Base-by-base conservation (phyloP, 2,888 invertebrate species). In the Caenorhabditis doughertyi region DNA sequence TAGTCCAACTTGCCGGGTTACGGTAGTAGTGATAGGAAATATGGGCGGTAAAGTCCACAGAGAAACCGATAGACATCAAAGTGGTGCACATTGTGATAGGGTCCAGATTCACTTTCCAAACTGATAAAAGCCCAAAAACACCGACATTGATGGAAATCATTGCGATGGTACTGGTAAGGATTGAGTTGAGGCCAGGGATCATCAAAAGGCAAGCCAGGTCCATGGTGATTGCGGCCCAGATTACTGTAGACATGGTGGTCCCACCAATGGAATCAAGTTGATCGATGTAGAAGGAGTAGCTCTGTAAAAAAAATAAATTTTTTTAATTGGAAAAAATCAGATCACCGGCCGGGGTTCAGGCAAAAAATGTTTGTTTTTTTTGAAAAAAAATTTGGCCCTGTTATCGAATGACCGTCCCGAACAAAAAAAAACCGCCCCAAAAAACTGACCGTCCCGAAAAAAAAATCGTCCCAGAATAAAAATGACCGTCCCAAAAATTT, bases 1-100 rank as follows among this genome's bases (percentile, higher is more conserved):
- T 82, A 0, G 87, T 81, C 87, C 86, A 87, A 1, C 71, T 25
- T 1, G 70, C 72, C 3, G 89, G 87, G 65, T 87, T 86, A 47
- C 89, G 85, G 74, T 87, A 89, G 81, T 86, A 89, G 53, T 89
- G 89, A 71, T 88, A 89, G 16, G 83, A 83, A 60, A 89, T 88
- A 56, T 89, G 89, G 27, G 89, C 89, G 67, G 86, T 88, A 65
- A 85, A 86, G 60, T 86, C 85, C 16, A 88, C 84, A 13, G 85
- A 86, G 62, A 86, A 86, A 8, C 86, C 86, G 47, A 89, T 79
- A 64, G 84, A 79, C 84, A 89, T 88, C 23, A 89, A 65, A 8
- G 87, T 87, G 11, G 88, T 89, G 72, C 88, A 88, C 89, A 88
- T 88, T 9, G 87, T 86, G 44, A 89, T 88, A 1, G 89, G 89